Evolutionary conservation across 1,140 invertebrate species (phyloP), one percentile per base, ranked within the genome.

Genomic region (Brachystomella parvula): DNA sequence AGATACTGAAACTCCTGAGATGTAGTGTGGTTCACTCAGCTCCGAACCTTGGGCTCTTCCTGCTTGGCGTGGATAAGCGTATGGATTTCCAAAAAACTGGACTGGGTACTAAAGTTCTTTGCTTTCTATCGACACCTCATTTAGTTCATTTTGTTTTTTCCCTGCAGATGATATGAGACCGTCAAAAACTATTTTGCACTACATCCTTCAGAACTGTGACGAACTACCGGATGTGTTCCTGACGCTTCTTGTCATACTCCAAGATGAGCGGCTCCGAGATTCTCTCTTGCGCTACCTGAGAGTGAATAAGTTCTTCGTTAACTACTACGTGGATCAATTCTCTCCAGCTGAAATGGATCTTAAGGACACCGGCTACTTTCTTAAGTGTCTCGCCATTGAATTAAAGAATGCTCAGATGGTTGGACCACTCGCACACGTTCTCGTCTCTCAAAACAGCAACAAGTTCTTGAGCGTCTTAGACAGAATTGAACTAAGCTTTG

Each of bases 31-130:
- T 65, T 21, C 72, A 73, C 64, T 31, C 65, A 2, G 2, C 67
- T 28, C 72, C 72, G 21, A 73, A 73, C 56, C 3, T 73, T 24
- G 72, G 66, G 0, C 39, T 71, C 0, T 69, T 49, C 44, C 62
- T 73, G 2, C 56, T 73, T 0, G 62, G 65, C 0, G 53, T 68
- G 15, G 72, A 73, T 47, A 67, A 66, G 47, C 71, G 67, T 31
- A 64, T 69, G 19, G 67, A 69, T 1, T 71, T 71, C 47, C 64
- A 71, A 47, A 68, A 67, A 70, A 53, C 67, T 53, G 67, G 65
- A 6, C 24, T 6, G 24, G 15, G 49, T 15, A 19, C 26, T 21
- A 29, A 63, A 49, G 9, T 49, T 31, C 19, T 29, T 58, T 29
- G 12, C 2, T 67, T 28, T 30, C 62, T 35, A 31, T 62, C 49